Evolutionary conservation across 2,888 invertebrate species (phyloP), one percentile per base, ranked within the genome.

Genomic region (Sarcophaga carnaria): DNA sequence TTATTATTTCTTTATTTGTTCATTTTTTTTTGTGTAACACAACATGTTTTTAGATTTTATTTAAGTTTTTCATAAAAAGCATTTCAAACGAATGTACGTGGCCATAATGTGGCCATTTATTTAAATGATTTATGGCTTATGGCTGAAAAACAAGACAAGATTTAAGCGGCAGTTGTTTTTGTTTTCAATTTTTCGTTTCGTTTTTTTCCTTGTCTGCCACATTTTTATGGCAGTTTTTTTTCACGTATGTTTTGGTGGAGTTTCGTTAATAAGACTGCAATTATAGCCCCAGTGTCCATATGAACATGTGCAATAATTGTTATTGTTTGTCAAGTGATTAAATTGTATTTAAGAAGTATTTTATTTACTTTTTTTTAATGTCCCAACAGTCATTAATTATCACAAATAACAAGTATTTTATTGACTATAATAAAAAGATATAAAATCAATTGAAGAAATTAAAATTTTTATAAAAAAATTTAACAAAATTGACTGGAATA

Each of bases 41-140:
- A 37, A 37, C 37, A 37, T 37, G 37, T 10, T 37, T 37, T 37
- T 37, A 37, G 37, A 37, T 37, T 37, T 37, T 37, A 37, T 37
- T 37, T 37, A 37, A 37, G 37, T 69, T 74, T 77, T 75, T 59
- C 54, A 45, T n/a, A 60, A 37, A 64, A 37, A 37, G 37, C 37
- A 12, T 54, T 54, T 54, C 17, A 54, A 54, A 54, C 0, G 54
- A 64, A 59, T 59, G 47, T 64, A 59, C 66, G 20, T 78, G 54
- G 75, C 75, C 78, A 83, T 66, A 83, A 83, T 70, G 77, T 77
- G 86, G 83, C 80, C 80, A 78, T 86, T 86, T 83, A 86, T 77
- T 59, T 74, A 83, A 86, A 83, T 86, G 86, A 83, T 80, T 86
- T 78, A 80, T 80, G 64, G 59, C 64, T 49, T 54, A 49, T 22